Percentiles rank a stretch among this genome's conserved stretches.
Conservation (phyloP, 1,140 invertebrate genomes). For the Pantala flavescens region DNA sequence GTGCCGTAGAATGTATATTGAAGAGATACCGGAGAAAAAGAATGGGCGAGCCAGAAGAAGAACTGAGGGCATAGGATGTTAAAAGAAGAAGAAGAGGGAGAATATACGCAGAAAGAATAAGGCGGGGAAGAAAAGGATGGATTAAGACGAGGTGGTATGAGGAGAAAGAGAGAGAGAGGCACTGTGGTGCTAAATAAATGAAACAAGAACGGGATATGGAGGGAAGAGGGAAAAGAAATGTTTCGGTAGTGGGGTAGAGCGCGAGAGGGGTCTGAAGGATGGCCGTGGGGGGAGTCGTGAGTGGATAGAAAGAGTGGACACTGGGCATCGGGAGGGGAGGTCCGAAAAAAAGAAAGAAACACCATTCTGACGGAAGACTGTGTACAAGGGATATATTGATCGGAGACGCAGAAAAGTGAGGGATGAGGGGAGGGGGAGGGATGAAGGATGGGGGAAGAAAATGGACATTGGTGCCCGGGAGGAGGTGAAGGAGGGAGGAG, state of each 20-base stretch:
- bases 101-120: background rate
- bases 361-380: constrained; percentile 7
- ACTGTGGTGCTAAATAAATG: constrained; percentile 1
- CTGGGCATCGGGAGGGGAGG: background rate
- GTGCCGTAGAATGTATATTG: too few relatives aligned
- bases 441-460: background rate
- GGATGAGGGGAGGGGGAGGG: background rate
- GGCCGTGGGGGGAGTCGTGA: background rate
- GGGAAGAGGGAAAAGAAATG: background rate
- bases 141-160: background rate
- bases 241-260: background rate
- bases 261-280: background rate
- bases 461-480: constrained; percentile 6
- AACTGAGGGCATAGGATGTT: background rate
- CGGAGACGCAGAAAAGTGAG: background rate
- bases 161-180: background rate
- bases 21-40: background rate
- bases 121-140: background rate
- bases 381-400: constrained; percentile 10
- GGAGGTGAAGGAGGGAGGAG: background rate
- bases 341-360: background rate
- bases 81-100: background rate
- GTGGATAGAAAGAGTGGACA: background rate
- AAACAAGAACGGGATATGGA: background rate
- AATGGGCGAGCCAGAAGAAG: background rate